Conservation (phyloP, 1,140 invertebrate genomes). For the Aphaenogaster ashmeadi region DNA sequence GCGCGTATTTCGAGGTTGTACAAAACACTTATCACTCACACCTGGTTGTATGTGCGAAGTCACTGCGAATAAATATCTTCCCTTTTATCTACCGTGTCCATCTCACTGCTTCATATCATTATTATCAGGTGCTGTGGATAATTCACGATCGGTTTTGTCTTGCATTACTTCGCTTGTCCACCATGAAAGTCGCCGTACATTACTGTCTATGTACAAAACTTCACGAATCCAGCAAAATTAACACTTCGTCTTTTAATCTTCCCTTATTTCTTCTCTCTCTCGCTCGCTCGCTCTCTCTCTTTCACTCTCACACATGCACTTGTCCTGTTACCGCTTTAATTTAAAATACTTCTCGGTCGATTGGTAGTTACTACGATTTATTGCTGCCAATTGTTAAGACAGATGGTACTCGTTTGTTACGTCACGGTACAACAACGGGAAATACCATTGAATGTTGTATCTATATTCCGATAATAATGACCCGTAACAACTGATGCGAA, state of each 20-base stretch:
- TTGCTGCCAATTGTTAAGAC: slow-evolving; percentile 58
- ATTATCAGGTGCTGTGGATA: slow-evolving; percentile 18
- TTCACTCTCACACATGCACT: slow-evolving; percentile 20
- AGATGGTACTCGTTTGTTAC: slow-evolving; percentile 46
- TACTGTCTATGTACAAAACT: slow-evolving; percentile 48
- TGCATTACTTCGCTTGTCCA: background rate
- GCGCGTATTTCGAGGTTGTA: slow-evolving; percentile 31
- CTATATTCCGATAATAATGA: slow-evolving; percentile 44
- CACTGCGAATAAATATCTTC: background rate
- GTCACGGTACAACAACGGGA: slow-evolving; percentile 26
- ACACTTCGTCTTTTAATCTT: slow-evolving; percentile 40
- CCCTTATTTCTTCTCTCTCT: slow-evolving; percentile 19
- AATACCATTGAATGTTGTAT: slow-evolving; percentile 17
- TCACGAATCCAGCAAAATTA: slow-evolving; percentile 41
- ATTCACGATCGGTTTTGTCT: slow-evolving; percentile 21
- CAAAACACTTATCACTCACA: slow-evolving; percentile 49
- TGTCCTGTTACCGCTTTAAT: slow-evolving; percentile 32
- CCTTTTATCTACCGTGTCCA: background rate
- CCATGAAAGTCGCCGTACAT: background rate
- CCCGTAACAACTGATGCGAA: slow-evolving; percentile 41
- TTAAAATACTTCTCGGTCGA: slow-evolving; percentile 51
- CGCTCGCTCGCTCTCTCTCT: slow-evolving; percentile 36
- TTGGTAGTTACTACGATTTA: slow-evolving; percentile 48
- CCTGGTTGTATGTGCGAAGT: slow-evolving; percentile 4
- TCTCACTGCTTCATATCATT: background rate